Percentiles rank a stretch among this genome's conserved stretches.
These are phyloP conservation scores for Calephelis perditalis DNA, from an alignment of 2,888 invertebrate genomes.

Conservation along the genomic window DNA sequence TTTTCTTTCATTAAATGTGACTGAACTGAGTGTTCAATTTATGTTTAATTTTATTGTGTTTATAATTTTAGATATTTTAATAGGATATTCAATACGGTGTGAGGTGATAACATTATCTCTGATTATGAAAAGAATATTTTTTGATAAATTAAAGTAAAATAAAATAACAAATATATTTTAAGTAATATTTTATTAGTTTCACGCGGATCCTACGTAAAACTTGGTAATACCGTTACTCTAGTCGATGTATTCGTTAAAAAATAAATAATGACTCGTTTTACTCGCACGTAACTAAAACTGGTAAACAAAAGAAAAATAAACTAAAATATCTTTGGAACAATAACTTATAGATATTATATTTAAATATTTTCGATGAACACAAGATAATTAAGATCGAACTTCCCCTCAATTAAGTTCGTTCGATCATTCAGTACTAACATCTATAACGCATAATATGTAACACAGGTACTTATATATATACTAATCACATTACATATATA, in stretches of 20 bases:
- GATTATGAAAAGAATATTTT: not conserved
- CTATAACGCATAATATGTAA: conserved; percentile 24
- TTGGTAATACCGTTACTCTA: conserved; percentile 27
- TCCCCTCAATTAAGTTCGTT: too few species aligned
- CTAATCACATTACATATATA: conserved; percentile 19
- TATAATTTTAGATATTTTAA: too few species aligned
- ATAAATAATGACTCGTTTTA: conserved; percentile 53
- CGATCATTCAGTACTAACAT: conserved; percentile 17
- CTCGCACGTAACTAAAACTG: conserved; percentile 41
- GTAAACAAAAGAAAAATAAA: conserved; percentile 37
- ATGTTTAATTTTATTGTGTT: too few species aligned
- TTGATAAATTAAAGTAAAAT: not conserved
- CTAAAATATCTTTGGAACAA: conserved; percentile 65
- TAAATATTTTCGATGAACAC: conserved; percentile 27
- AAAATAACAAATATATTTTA: not conserved
- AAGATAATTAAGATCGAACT: not conserved
- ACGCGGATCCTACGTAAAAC: conserved; percentile 55
- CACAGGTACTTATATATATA: conserved; percentile 20
- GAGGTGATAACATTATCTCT: not conserved
- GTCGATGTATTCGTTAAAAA: conserved; percentile 42
- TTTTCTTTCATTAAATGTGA: too few species aligned
- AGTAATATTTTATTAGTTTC: conserved; percentile 34
- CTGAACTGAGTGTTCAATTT: too few species aligned
- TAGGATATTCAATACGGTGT: too few species aligned
- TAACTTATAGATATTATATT: conserved; percentile 51